Evolutionary conservation across 2,113 vertebrate species (phyloP).

Genomic region (Tupaia chinensis): DNA sequence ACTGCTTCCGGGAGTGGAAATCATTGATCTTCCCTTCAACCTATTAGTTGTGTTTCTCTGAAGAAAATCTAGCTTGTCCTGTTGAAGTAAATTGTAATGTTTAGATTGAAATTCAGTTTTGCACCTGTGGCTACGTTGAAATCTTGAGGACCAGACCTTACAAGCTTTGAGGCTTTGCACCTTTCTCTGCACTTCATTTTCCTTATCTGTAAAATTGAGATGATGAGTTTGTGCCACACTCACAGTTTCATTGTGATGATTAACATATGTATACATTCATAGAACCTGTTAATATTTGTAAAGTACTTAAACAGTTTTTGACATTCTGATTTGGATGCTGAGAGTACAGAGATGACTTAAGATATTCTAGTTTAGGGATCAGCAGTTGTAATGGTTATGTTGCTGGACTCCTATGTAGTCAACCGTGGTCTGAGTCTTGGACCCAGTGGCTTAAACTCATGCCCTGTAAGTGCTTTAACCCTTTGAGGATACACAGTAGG

Average conservation of each 20-base stretch:
- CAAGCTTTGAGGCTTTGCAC: not conserved
- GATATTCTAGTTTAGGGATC: not conserved
- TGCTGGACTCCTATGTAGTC: too few species aligned
- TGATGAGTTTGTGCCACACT: constrained; percentile 19
- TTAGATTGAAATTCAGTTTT: constrained; percentile 29
- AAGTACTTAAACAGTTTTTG: not conserved
- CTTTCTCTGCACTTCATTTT: constrained; percentile 47
- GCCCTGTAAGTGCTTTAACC: not conserved
- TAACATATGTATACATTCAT: constrained; percentile 7
- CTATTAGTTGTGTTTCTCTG: not conserved
- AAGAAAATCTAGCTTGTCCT: not conserved
- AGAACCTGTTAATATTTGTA: not conserved
- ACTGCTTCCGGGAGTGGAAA: not conserved
- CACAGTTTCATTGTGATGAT: constrained; percentile 41
- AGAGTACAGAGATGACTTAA: not conserved
- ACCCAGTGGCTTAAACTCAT: too few species aligned
- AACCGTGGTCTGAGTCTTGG: too few species aligned
- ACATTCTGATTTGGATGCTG: not conserved
- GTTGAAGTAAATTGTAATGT: not conserved
- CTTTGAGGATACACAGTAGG: constrained; percentile 24
- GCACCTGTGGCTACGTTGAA: constrained; percentile 22
- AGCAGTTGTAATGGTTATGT: too few species aligned
- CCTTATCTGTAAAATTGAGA: constrained; percentile 22
- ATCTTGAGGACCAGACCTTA: not conserved
- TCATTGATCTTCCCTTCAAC: not conserved